Conservation (phyloP, 2,888 invertebrate species). For the Pseudococcus longispinus region DNA sequence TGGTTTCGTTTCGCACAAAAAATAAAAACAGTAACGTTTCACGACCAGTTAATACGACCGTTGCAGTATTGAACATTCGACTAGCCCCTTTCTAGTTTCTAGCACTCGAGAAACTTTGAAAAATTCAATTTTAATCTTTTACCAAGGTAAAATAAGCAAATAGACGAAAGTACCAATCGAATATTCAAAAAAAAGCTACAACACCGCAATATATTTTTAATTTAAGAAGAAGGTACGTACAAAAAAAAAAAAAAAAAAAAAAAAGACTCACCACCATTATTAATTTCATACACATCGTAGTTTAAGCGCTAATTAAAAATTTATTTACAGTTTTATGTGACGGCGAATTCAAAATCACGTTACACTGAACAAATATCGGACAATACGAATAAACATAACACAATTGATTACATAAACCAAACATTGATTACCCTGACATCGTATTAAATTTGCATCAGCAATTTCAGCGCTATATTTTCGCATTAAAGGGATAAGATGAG, state of each 20-base stretch:
- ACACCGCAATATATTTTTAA: not conserved
- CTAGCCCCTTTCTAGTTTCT: not conserved
- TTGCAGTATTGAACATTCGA: not conserved
- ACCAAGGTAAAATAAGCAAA: not conserved
- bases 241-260: not conserved
- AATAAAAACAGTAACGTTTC: not conserved
- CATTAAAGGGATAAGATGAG: not conserved
- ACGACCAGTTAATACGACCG: not conserved
- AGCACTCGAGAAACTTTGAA: not conserved
- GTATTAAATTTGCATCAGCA: slow-evolving; percentile 31
- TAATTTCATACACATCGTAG: slow-evolving; percentile 16
- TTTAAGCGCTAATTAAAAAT: slow-evolving; percentile 38
- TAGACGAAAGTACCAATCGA: not conserved
- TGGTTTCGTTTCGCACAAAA: not conserved
- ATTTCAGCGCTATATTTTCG: slow-evolving; percentile 24
- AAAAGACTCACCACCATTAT: slow-evolving; percentile 27
- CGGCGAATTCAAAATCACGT: slow-evolving; percentile 32
- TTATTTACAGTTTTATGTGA: slow-evolving; percentile 29
- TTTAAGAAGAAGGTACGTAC: not conserved
- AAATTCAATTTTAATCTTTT: not conserved
- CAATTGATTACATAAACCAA: slow-evolving; percentile 39
- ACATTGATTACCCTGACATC: slow-evolving; percentile 29
- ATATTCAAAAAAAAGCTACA: not conserved
- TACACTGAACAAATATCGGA: slow-evolving; percentile 47
- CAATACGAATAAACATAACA: slow-evolving; percentile 24